Conservation (phyloP, 2,113 vertebrate genomes). For the Myiagra hebetior region DNA sequence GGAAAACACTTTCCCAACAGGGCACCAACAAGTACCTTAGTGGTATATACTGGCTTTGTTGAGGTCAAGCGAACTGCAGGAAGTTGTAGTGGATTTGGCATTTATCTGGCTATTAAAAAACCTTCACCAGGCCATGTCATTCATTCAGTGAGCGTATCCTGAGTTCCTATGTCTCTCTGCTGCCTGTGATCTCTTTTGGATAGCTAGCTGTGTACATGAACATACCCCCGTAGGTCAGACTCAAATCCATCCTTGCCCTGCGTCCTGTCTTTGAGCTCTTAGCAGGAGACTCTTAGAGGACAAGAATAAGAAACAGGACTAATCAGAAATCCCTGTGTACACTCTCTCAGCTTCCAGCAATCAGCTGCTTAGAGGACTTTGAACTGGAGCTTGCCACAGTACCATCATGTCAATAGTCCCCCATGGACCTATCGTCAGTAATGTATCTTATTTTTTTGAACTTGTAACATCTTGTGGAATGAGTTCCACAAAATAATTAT, state of each 20-base stretch:
- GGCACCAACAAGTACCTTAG: background rate
- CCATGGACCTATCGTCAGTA: slow-evolving; percentile 19
- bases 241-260: background rate
- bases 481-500: slow-evolving; percentile 56
- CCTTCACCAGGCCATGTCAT: background rate
- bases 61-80: background rate
- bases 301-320: background rate
- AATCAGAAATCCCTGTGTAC: background rate
- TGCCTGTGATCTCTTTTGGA: background rate
- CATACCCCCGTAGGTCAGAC: background rate
- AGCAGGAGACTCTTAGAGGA: background rate
- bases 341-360: slow-evolving; percentile 24
- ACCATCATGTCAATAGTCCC: slow-evolving; percentile 39
- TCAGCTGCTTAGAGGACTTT: slow-evolving; percentile 29
- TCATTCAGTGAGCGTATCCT: background rate
- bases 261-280: background rate
- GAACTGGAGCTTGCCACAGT: background rate
- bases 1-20: background rate
- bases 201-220: background rate
- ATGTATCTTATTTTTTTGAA: slow-evolving; percentile 41
- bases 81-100: background rate
- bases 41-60: background rate
- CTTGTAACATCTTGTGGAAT: slow-evolving; percentile 1
- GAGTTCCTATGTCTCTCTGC: background rate
- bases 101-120: background rate